These are phyloP conservation scores for Lepidurus couesii DNA, from an alignment of 1,140 invertebrate species.

Conservation along the genomic window DNA sequence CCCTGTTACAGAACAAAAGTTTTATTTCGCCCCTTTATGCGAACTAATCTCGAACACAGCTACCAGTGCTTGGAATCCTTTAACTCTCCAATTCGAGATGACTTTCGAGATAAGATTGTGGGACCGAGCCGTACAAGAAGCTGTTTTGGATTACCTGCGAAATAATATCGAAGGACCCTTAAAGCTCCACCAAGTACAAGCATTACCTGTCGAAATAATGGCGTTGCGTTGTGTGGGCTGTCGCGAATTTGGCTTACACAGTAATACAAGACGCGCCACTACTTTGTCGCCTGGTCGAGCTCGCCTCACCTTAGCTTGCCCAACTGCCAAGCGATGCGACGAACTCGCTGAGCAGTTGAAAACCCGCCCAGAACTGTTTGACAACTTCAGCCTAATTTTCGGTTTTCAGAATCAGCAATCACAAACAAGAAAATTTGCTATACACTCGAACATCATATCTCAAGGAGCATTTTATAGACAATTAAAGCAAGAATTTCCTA, in stretches of 20 bases:
- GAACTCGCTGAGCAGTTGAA: not conserved
- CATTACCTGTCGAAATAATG: not conserved
- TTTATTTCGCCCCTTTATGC: not conserved
- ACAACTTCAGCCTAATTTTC: not conserved
- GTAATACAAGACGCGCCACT: not conserved
- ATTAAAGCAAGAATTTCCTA: not conserved
- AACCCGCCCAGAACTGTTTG: not conserved
- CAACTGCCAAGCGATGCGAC: not conserved
- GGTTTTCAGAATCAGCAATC: not conserved
- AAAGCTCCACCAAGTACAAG: not conserved
- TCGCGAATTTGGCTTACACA: not conserved
- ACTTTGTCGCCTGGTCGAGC: not conserved
- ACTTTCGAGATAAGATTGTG: not conserved
- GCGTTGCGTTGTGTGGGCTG: not conserved
- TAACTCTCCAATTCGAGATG: not conserved
- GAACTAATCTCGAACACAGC: not conserved
- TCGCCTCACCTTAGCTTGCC: not conserved
- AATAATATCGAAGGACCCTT: not conserved
- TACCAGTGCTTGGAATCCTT: not conserved
- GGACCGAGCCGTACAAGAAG: not conserved
- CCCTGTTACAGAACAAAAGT: not conserved
- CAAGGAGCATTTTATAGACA: not conserved
- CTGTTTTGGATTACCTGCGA: not conserved
- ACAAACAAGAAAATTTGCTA: not conserved
- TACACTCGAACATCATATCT: not conserved